Evolutionary conservation across 2,888 invertebrate genomes (phyloP), one percentile per base, ranked within the genome.

Genomic region (Malacosoma neustria): DNA sequence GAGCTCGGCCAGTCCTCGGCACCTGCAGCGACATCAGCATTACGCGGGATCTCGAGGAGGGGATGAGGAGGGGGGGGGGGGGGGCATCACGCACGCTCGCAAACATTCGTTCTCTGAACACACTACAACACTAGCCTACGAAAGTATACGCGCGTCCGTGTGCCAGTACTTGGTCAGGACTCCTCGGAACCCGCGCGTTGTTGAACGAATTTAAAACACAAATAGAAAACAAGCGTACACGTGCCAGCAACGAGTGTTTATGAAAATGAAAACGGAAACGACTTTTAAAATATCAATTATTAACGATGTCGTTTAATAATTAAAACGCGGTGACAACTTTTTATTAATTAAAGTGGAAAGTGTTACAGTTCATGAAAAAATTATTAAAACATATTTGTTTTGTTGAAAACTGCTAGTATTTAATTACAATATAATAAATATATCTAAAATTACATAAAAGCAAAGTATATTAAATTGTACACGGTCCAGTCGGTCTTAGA

Each of bases 11-110:
- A 84, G 61, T 84, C 86, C 53, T 85, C 86, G 54, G 63, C 79
- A 85, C 86, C 87, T 87, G 86, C 76, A 67, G 63, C 61, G 64
- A 84, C 61, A 77, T 69, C 72, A 79, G 75, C 68, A 81, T 82
- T 77, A 84, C 77, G 77, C 73, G 94, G 94, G 73, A 94, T 74
- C 94, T 94, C 69, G 80, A 92, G 92, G 87, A 92, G 91, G 57
- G 90, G 89, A 43, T 44, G 46, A 39, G 31, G 45, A 45, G 43
- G 42, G 45, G 54, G 40, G 58, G 62, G 58, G 57, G 57, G 58
- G 53, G 54, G 57, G 62, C 54, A 57, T 57, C 58, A 62, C 74
- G 72, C 62, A 63, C 72, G 22, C 22, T 22, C 22, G 22, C 22
- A 22, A 22, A 22, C 22, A 22, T 22, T 22, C 22, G 22, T 22